phyloP scores from a whole-genome alignment of 2,888 invertebrate species.

The Hyposoter dolosus region DNA sequence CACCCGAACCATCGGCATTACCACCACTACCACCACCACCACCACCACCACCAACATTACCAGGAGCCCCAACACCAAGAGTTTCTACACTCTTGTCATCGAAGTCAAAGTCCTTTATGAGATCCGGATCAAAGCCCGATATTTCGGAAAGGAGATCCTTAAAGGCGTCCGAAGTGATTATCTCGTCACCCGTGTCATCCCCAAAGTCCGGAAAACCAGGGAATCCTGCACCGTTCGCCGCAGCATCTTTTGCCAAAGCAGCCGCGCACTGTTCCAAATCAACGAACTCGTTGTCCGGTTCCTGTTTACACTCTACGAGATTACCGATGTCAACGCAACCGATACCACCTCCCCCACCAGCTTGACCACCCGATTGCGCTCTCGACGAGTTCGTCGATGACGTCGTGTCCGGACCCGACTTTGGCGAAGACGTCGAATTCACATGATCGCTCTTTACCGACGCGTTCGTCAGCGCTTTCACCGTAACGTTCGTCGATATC shows the following conservation, averaged over 20 bases:
- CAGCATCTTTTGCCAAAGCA: conserved; percentile 93
- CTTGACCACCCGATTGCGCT: conserved; percentile 75
- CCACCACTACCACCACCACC: conserved; percentile 63
- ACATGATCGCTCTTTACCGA: conserved; percentile 87
- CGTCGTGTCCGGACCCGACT: conserved; percentile 85
- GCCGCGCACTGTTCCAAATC: conserved; percentile 94
- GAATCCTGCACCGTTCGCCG: conserved; percentile 90
- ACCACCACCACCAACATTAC: conserved; percentile 58
- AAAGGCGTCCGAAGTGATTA: conserved; percentile 91
- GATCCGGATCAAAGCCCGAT: conserved; percentile 92
- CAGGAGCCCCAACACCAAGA: conserved; percentile 67
- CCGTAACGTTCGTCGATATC: conserved; percentile 96
- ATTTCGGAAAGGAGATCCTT: conserved; percentile 95
- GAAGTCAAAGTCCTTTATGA: conserved; percentile 92
- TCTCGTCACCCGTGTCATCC: conserved; percentile 93
- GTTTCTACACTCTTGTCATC: conserved; percentile 86
- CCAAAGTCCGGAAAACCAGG: conserved; percentile 93
- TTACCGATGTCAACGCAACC: conserved; percentile 87
- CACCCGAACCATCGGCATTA: conserved; percentile 54
- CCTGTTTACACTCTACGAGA: conserved; percentile 93
- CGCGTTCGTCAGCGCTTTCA: conserved; percentile 92
- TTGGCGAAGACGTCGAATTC: conserved; percentile 85
- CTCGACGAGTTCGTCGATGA: conserved; percentile 76
- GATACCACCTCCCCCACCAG: conserved; percentile 76
- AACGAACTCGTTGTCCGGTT: conserved; percentile 94